A percentile compares a stretch with the other conserved stretches of the same genome.
phyloP scores from a whole-genome alignment of 2,113 vertebrate species.

The Clarias batrachus region DNA sequence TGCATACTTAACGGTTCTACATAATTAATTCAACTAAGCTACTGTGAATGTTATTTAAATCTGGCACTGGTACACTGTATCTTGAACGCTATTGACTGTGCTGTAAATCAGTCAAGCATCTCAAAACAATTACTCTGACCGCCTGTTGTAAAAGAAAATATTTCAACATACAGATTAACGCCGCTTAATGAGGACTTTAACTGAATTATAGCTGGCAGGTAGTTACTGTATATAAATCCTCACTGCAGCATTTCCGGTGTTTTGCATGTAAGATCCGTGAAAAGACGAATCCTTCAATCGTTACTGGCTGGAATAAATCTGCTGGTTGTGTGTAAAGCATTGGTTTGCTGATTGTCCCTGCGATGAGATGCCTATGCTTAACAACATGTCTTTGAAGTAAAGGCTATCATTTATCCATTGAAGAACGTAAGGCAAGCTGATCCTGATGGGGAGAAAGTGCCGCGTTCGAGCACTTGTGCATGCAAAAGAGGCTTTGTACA shows the following conservation, averaged over 20 bases:
- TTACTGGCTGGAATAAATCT: not conserved
- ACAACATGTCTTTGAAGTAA: not conserved
- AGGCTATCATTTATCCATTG: not conserved
- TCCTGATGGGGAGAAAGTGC: not conserved
- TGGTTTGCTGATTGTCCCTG: not conserved
- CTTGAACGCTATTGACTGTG: not conserved
- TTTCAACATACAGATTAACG: not conserved
- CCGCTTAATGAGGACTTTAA: too few relatives aligned
- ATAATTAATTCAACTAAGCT: not conserved
- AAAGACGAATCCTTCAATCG: not conserved
- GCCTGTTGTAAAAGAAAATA: not conserved
- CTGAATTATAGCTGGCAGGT: not conserved
- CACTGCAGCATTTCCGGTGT: not conserved
- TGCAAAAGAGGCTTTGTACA: constrained; percentile 6
- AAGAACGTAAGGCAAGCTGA: constrained; percentile 8
- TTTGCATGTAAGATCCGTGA: not conserved
- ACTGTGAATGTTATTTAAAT: not conserved
- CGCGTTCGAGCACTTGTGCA: constrained; percentile 1
- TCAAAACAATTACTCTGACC: not conserved
- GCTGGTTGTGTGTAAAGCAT: not conserved
- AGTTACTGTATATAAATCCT: not conserved
- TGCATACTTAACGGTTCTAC: not conserved
- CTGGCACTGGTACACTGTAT: not conserved
- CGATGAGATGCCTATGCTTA: not conserved
- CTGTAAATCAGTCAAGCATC: not conserved